Base-by-base conservation (phyloP, 2,797 vertebrate genomes). In the Lates japonicus region DNA sequence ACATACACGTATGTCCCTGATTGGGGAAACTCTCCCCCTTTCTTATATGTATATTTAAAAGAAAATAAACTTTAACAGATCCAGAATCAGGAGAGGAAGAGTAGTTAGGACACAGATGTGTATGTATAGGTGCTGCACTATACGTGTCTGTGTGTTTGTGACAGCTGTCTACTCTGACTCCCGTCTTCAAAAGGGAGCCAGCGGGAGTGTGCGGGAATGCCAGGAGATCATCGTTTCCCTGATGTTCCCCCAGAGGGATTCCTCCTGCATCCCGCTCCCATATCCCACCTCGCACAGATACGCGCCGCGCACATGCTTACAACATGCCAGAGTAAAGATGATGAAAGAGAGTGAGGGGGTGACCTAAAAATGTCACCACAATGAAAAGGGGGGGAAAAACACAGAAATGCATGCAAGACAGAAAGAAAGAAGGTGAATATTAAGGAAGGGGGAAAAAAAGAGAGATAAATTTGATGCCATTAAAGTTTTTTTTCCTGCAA, bases 311-410 rank as follows among this genome's bases (percentile, higher is more conserved):
- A 84, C 78, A 82, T 79, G 89, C 51, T 10, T 31, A 31, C 66
- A 33, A 49, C 74, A 68, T 41, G 81, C 65, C 54, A 37, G 48
- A 70, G 76, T 83, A 60, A 64, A 73, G 82, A 87, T 85, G 88
- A 92, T 90, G 86, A 93, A 92, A 92, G 91, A 88, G 90, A 94
- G 69, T 72, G 91, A 93, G 87, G 54, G 54, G 77, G 81, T 92
- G 93, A 93, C 93, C 93, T 93, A 91, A 92, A 94, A 94, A 88
- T 92, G 92, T 94, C 93, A 94, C 84, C 46, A n/a, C 81, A 70
- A 76, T 69, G 71, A 70, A 80, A 65, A 37, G 14, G 49, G 44
- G 33, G 58, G 16, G 10, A 16, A 25, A 14, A 37, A 49, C 46
- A 61, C 22, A 2, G 49, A 61, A 69, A 78, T 19, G n/a, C 1